A percentile compares a stretch with the other conserved stretches of the same genome.
These are phyloP conservation scores for Mormyrops attenuatus DNA, from an alignment of 2,797 vertebrate species.

Conservation along the genomic window DNA sequence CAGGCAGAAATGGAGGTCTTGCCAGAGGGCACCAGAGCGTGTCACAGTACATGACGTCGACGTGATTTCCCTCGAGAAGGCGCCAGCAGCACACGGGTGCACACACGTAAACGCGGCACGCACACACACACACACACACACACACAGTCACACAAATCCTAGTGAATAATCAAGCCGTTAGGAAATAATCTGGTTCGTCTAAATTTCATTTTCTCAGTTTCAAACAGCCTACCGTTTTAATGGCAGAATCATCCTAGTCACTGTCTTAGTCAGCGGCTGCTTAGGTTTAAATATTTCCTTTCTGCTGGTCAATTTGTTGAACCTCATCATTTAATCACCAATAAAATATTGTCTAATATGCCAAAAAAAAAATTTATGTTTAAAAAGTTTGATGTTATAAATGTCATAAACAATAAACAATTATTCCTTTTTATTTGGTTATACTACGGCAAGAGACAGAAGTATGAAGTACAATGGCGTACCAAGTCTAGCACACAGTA, in stretches of 20 bases:
- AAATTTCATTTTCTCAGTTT: constrained; percentile 20
- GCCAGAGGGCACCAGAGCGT: not conserved
- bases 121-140: not conserved
- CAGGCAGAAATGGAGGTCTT: not conserved
- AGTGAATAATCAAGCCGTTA: not conserved
- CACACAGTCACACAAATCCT: not conserved
- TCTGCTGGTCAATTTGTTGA: not conserved
- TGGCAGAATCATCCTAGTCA: not conserved
- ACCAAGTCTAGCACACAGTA: not conserved
- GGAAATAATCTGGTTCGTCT: not conserved
- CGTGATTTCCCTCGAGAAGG: not conserved
- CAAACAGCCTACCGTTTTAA: constrained; percentile 17
- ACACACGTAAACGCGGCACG: not conserved
- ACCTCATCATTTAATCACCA: not conserved
- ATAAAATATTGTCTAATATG: not conserved
- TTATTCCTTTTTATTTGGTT: not conserved
- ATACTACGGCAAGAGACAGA: not conserved
- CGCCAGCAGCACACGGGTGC: not conserved
- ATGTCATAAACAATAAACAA: not conserved
- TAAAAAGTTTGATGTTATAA: not conserved
- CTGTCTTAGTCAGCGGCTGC: not conserved
- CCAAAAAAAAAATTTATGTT: not conserved
- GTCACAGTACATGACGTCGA: not conserved
- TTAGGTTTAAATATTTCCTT: not conserved
- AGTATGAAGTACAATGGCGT: not conserved